Conservation (phyloP, 1,140 invertebrate species). For the Trypoxylus dichotomus region DNA sequence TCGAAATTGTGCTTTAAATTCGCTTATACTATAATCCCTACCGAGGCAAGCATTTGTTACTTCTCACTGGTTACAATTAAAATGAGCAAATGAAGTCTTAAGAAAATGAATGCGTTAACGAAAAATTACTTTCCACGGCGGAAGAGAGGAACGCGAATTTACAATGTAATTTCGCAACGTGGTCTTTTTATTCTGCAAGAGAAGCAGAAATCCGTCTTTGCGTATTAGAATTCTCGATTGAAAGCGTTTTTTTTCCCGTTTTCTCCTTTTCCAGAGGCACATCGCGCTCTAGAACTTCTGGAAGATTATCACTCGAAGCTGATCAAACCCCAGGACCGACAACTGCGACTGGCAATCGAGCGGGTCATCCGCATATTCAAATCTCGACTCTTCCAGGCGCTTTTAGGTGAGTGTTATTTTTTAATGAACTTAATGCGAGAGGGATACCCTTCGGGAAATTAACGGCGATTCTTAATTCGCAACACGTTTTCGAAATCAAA, state of each 20-base stretch:
- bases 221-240: neutral
- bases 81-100: too few species aligned
- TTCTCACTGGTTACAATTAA: too few species aligned
- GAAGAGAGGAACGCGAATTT: too few species aligned
- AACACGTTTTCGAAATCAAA: neutral
- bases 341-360: conserved; percentile 92
- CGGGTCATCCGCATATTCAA: conserved; percentile 97
- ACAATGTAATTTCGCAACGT: too few species aligned
- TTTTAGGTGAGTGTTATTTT: conserved; percentile 79
- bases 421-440: neutral
- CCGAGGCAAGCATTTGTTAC: too few species aligned
- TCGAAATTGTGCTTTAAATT: too few species aligned
- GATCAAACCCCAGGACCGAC: conserved; percentile 88
- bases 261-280: conserved; percentile 79
- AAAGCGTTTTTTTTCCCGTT: neutral
- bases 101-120: too few species aligned
- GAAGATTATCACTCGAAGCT: conserved; percentile 96
- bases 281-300: conserved; percentile 92
- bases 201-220: neutral
- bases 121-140: too few species aligned
- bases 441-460: neutral
- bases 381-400: conserved; percentile 93
- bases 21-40: too few species aligned
- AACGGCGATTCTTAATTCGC: neutral
- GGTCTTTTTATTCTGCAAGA: neutral